phyloP scores from a whole-genome alignment of 2,797 vertebrate genomes.

The Rallus crepitans region DNA sequence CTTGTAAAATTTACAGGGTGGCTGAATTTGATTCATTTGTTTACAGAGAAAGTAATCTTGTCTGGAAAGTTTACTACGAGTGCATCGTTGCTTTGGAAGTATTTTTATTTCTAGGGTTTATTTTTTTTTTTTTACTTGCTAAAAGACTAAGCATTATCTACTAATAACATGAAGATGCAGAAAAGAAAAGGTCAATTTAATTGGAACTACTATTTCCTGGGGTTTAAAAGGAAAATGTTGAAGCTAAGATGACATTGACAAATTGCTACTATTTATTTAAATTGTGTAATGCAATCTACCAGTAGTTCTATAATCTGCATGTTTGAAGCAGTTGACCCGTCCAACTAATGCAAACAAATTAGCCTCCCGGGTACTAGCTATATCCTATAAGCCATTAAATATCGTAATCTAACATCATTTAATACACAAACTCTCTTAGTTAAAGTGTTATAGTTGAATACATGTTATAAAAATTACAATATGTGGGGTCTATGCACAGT shows the following conservation, averaged over 20 bases:
- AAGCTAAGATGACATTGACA: slow-evolving; percentile 94
- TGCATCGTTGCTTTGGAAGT: background rate
- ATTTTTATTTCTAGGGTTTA: background rate
- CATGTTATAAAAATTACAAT: slow-evolving; percentile 58
- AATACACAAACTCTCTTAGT: slow-evolving; percentile 66
- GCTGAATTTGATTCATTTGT: background rate
- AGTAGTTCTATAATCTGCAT: slow-evolving; percentile 89
- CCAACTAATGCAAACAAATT: slow-evolving; percentile 90
- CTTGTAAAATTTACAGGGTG: background rate
- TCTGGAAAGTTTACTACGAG: slow-evolving; percentile 6
- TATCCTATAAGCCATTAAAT: slow-evolving; percentile 76
- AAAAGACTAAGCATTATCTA: slow-evolving; percentile 77
- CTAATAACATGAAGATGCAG: slow-evolving; percentile 80
- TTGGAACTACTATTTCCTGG: slow-evolving; percentile 89
- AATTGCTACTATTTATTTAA: slow-evolving; percentile 98
- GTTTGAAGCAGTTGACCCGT: slow-evolving; percentile 87
- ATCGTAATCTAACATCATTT: slow-evolving; percentile 72
- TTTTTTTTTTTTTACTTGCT: background rate
- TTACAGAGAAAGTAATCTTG: background rate
- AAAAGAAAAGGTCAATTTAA: slow-evolving; percentile 88
- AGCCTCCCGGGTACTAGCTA: slow-evolving; percentile 78
- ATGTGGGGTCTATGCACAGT: background rate
- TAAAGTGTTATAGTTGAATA: slow-evolving; percentile 34
- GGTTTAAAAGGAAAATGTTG: slow-evolving; percentile 81
- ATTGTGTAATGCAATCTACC: slow-evolving; percentile 91